Evolutionary conservation across 2,797 vertebrate species (phyloP), one percentile per base, ranked within the genome.

Genomic region (Acipenser ruthenus): DNA sequence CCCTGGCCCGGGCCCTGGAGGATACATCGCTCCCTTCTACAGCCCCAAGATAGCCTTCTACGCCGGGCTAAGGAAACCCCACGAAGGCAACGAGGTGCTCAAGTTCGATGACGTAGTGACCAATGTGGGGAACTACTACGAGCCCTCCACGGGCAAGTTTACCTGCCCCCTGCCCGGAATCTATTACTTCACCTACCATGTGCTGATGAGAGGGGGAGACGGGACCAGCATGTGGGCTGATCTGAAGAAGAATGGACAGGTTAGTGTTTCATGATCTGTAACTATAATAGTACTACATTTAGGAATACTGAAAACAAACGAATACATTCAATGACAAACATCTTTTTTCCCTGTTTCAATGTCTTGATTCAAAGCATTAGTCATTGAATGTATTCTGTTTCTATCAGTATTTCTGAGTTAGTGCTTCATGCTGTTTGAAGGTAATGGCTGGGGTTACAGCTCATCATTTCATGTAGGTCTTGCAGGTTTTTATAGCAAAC

Each of bases 81-180:
- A 96, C 0, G 89, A 93, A 72, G 93, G 92, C 1, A 93, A 88
- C 10, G 93, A 94, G 68, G 86, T 96, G 61, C 82, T 98, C 70
- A 93, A 93, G 71, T 97, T 98, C 63, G 93, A 92, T 51, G 93
- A 95, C 0, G 94, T 97, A 66, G 93, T 95, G 67, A 96, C 95
- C 78, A 97, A 97, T 49, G 89, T 97, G 70, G 95, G 95, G 68
- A 92, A 92, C 82, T 93, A 93, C 83, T 97, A 97, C 0, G 91
- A 95, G 70, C 89, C 93, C 1, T 90, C 90, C 6, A 96, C 93
- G 0, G 95, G 95, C 72, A 95, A 94, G 68, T 98, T 98, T 87
- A 97, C 93, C 68, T 95, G 95, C 75, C 92, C 92, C 6, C 86
- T 93, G 70, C 87, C 91, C 0, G 94, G 94, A 63, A 91, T 94